These are phyloP conservation scores for Sipha maydis DNA, from an alignment of 2,888 invertebrate species.

Conservation along the genomic window DNA sequence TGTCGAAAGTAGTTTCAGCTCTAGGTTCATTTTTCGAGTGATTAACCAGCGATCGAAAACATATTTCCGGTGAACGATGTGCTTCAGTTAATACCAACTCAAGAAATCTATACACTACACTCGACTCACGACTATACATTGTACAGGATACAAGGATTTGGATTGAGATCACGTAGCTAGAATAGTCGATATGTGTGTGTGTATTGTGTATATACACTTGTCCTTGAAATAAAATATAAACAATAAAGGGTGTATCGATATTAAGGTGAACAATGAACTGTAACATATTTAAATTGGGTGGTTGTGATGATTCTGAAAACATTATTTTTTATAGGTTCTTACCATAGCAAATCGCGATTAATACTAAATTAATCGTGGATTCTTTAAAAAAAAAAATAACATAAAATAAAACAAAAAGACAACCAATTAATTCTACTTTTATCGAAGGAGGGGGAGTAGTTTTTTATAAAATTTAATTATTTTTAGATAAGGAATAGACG, in stretches of 20 bases:
- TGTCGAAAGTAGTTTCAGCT: too few relatives aligned
- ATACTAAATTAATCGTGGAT: background rate
- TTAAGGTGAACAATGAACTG: conserved; percentile 17
- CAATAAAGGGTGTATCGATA: background rate
- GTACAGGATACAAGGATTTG: background rate
- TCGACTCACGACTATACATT: background rate
- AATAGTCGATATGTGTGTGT: background rate
- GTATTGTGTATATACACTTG: background rate
- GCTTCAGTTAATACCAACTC: background rate
- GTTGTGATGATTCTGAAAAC: background rate
- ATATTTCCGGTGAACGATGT: conserved; percentile 13
- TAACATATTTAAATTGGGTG: background rate
- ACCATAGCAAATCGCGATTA: background rate
- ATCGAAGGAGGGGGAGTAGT: background rate
- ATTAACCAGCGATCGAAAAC: background rate
- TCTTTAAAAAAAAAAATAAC: background rate
- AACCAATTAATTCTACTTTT: background rate
- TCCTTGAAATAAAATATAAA: conserved; percentile 24
- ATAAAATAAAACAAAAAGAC: background rate
- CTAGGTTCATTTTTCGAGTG: background rate
- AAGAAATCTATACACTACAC: background rate
- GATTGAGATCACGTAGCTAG: background rate
- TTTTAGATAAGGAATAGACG: background rate
- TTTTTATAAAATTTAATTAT: background rate
- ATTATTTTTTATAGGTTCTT: background rate